phyloP scores from a whole-genome alignment of 2,888 invertebrate species.

The Lysandra coridon region DNA sequence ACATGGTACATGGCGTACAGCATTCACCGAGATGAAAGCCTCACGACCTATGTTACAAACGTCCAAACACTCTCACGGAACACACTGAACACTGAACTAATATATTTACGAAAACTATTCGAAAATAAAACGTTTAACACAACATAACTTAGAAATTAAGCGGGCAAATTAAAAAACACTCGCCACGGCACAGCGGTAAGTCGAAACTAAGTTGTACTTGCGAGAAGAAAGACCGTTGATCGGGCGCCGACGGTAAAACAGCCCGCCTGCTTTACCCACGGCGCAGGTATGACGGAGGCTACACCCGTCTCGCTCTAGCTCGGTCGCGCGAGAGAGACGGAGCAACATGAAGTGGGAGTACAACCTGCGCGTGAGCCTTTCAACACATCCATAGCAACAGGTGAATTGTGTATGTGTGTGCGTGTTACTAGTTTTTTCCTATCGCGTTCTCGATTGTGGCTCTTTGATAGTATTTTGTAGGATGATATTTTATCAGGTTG shows the following conservation, averaged over 20 bases:
- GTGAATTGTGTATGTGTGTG: constrained; percentile 70
- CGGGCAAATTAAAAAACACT: constrained; percentile 62
- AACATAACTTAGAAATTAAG: constrained; percentile 61
- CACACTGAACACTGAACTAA: constrained; percentile 53
- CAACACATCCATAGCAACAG: constrained; percentile 70
- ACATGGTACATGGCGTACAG: constrained; percentile 68
- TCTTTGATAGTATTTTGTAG: constrained; percentile 68
- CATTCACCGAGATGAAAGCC: constrained; percentile 69
- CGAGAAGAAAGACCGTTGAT: constrained; percentile 77
- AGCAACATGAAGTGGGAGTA: constrained; percentile 63
- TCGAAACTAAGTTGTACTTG: constrained; percentile 76
- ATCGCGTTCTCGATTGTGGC: constrained; percentile 64
- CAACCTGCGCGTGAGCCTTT: constrained; percentile 73
- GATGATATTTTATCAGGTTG: constrained; percentile 56
- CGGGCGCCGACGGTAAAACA: constrained; percentile 72
- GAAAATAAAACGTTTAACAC: constrained; percentile 58
- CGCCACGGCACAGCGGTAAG: constrained; percentile 67
- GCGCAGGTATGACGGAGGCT: constrained; percentile 44
- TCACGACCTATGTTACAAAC: constrained; percentile 49
- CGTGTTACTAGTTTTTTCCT: constrained; percentile 51
- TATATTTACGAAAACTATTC: constrained; percentile 50
- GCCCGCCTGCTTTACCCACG: constrained; percentile 69
- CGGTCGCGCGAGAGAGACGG: constrained; percentile 49
- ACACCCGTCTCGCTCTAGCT: constrained; percentile 51
- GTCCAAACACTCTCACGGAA: constrained; percentile 48